Evolutionary conservation across 2,113 vertebrate species (phyloP), one percentile per base, ranked within the genome.

Genomic region (Pongo pygmaeus): DNA sequence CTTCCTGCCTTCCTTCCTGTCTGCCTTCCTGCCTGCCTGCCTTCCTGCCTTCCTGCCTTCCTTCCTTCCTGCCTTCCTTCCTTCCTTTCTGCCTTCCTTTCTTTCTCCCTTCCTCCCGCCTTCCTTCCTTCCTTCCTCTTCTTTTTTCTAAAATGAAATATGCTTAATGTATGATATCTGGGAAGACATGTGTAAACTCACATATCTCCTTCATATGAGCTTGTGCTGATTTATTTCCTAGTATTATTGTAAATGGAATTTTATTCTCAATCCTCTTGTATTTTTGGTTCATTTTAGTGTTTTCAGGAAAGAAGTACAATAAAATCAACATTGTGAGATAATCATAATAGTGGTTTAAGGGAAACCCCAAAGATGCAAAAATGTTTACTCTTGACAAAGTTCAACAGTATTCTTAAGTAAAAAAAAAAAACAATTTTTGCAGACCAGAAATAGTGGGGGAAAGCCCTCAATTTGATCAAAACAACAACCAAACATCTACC

Each of bases 11-110:
- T 0, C 57, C 57, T 25, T 8, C 22, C 57, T 59, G 0, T 8
- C 22, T 57, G 0, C 57, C 8, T 57, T 1, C 20, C 20, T 57
- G 0, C 22, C 20, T 57, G 0, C 20, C 6, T 57, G 0, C 55
- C 20, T 22, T 1, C 55, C 55, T 57, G 2, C 55, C 55, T 57
- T 0, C 55, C 18, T 57, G 2, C 6, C 55, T 8, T 3, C 55
- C 55, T 23, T 0, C 48, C 48, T 57, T 3, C 7, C 20, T 57
- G 0, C 8, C 55, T 57, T 3, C 22, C 20, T 57, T 0, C 20
- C 55, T 57, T 0, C 55, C 55, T 57, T 1, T 0, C 50, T 50
- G 3, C 13, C 50, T 50, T 0, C 55, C 57, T 23, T 3, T 8
- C 57, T 22, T 8, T 20, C 8, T 59, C 2, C 59, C 59, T 61